Conservation (phyloP, 1,140 invertebrate genomes). For the Lysiphlebus fabarum region DNA sequence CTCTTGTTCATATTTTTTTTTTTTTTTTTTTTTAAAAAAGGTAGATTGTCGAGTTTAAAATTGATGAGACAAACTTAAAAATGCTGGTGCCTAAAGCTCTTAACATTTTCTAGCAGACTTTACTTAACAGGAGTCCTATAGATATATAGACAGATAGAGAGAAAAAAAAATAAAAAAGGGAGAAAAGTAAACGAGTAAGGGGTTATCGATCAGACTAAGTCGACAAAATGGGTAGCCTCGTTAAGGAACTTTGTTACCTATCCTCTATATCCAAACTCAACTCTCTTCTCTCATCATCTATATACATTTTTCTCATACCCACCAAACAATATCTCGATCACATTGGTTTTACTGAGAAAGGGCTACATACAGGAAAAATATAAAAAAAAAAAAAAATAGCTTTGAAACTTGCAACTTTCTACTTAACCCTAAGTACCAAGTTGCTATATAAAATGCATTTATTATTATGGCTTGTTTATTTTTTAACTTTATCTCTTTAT, state of each 20-base stretch:
- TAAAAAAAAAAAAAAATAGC: slow-evolving; percentile 38
- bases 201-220: slow-evolving; percentile 43
- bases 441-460: slow-evolving; percentile 21
- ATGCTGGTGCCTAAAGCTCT: background rate
- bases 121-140: slow-evolving; percentile 12
- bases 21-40: background rate
- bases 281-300: slow-evolving; percentile 15
- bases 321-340: too few species aligned
- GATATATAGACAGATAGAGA: background rate
- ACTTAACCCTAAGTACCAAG: slow-evolving; percentile 37
- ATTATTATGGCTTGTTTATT: slow-evolving; percentile 5
- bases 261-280: slow-evolving; percentile 13
- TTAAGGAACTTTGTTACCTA: slow-evolving; percentile 45
- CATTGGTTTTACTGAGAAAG: too few species aligned
- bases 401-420: slow-evolving; percentile 47
- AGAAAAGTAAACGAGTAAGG: slow-evolving; percentile 19
- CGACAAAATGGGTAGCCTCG: slow-evolving; percentile 46
- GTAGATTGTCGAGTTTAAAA: background rate
- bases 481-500: slow-evolving; percentile 16
- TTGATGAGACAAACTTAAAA: slow-evolving; percentile 7
- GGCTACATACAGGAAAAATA: background rate
- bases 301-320: background rate
- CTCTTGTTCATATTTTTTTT: too few species aligned
- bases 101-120: slow-evolving; percentile 4
- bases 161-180: background rate